Percentiles rank a stretch among this genome's conserved stretches.
Conservation (phyloP, 2,797 vertebrate genomes). For the Fistularia tabacaria region DNA sequence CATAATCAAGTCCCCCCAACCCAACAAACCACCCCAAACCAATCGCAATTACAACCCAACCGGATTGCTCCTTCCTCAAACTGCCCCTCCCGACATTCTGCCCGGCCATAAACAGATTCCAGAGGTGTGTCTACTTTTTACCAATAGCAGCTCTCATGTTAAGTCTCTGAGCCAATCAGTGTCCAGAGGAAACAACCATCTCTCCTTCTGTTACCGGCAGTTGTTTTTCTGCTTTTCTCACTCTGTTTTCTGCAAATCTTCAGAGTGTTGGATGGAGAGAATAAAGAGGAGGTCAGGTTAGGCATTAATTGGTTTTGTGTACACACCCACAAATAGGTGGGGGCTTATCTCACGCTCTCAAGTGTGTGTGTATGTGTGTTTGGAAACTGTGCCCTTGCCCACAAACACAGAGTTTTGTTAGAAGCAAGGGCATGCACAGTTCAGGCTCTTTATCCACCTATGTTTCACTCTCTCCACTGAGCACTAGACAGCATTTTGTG, state of each 20-base stretch:
- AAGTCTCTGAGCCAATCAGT: slow-evolving; percentile 61
- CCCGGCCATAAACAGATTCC: slow-evolving; percentile 77
- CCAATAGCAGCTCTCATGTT: slow-evolving; percentile 71
- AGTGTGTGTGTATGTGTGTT: slow-evolving; percentile 12
- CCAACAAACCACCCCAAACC: slow-evolving; percentile 3
- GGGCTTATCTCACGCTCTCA: slow-evolving; percentile 49
- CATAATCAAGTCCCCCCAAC: slow-evolving; percentile 23
- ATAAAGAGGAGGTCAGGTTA: slow-evolving; percentile 62
- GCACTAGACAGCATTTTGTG: no score
- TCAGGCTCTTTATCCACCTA: slow-evolving; percentile 32
- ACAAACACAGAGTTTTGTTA: slow-evolving; percentile 25
- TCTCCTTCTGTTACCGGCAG: slow-evolving; percentile 58
- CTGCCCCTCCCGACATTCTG: slow-evolving; percentile 21
- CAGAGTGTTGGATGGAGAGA: slow-evolving; percentile 62
- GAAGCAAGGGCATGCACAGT: slow-evolving; percentile 15
- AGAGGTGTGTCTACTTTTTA: slow-evolving; percentile 79
- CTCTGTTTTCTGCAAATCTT: slow-evolving; percentile 44
- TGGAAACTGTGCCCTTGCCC: not conserved
- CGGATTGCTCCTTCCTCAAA: slow-evolving; percentile 24
- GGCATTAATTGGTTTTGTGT: slow-evolving; percentile 62
- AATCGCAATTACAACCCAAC: slow-evolving; percentile 30
- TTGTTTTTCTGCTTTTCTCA: slow-evolving; percentile 75
- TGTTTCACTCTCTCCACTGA: not conserved
- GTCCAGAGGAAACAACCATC: slow-evolving; percentile 34
- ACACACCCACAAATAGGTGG: slow-evolving; percentile 53